phyloP scores from a whole-genome alignment of 37 sponge, comb jelly and placozoan species.

The Spongilla lacustris region DNA sequence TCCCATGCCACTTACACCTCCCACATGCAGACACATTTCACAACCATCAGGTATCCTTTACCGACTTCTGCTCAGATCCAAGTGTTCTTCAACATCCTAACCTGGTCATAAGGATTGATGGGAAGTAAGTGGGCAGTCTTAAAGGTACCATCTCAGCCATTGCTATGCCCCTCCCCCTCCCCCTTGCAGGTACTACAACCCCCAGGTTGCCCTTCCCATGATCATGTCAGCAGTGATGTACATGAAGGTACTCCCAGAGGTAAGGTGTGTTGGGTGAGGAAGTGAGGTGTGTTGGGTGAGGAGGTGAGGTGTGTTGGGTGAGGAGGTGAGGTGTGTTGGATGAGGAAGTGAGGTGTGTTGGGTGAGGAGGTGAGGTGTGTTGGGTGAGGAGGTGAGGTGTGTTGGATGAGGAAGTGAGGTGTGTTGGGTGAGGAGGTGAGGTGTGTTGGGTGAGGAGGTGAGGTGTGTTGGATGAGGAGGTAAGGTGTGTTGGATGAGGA shows the following conservation, averaged over 20 bases:
- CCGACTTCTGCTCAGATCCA: conserved; percentile 57
- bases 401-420: no score
- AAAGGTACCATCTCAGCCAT: not conserved
- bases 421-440: no score
- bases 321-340: no score
- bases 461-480: no score
- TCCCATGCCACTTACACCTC: not conserved
- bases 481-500: no score
- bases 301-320: no score
- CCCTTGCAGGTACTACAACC: conserved; percentile 65
- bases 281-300: no score
- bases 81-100: conserved; percentile 44
- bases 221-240: conserved; percentile 78
- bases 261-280: not conserved
- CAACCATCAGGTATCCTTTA: conserved; percentile 56
- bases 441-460: no score
- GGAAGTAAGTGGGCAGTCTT: conserved; percentile 32
- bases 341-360: no score
- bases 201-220: conserved; percentile 82
- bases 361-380: no score
- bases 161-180: not conserved
- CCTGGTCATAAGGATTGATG: conserved; percentile 71
- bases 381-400: no score
- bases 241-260: conserved; percentile 71
- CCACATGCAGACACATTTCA: conserved; percentile 53